These are phyloP conservation scores for Xiphorhynchus erythropygius DNA, from an alignment of 2,797 vertebrate species.

Conservation along the genomic window DNA sequence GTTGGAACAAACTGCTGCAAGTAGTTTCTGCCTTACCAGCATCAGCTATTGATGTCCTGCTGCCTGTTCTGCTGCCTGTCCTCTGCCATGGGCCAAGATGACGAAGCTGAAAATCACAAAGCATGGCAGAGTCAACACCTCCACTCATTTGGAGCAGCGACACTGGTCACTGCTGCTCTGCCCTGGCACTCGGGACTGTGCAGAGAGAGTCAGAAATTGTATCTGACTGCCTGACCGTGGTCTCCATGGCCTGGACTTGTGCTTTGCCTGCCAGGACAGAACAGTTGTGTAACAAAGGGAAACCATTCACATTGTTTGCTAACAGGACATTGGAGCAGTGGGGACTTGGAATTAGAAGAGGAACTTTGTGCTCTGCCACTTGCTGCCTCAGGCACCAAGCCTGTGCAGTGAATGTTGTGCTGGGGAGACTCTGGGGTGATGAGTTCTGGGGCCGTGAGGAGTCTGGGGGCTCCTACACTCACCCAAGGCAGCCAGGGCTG, in stretches of 20 bases:
- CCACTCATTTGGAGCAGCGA: neutral
- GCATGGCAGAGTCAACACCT: neutral
- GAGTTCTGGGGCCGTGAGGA: neutral
- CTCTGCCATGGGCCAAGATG: neutral
- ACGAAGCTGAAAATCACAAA: neutral
- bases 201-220: neutral
- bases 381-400: neutral
- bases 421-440: neutral
- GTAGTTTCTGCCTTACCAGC: neutral
- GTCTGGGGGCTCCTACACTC: neutral
- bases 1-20: neutral
- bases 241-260: neutral
- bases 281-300: neutral
- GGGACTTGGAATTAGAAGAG: neutral
- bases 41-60: neutral
- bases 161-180: neutral
- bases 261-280: neutral
- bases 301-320: fast-evolving
- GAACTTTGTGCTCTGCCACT: neutral
- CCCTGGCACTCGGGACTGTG: neutral
- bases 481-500: fast-evolving
- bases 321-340: fast-evolving
- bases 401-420: neutral
- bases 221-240: neutral
- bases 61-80: neutral